These are phyloP conservation scores for Melikaiella ostensackeni DNA, from an alignment of 2,888 invertebrate genomes.

Conservation along the genomic window DNA sequence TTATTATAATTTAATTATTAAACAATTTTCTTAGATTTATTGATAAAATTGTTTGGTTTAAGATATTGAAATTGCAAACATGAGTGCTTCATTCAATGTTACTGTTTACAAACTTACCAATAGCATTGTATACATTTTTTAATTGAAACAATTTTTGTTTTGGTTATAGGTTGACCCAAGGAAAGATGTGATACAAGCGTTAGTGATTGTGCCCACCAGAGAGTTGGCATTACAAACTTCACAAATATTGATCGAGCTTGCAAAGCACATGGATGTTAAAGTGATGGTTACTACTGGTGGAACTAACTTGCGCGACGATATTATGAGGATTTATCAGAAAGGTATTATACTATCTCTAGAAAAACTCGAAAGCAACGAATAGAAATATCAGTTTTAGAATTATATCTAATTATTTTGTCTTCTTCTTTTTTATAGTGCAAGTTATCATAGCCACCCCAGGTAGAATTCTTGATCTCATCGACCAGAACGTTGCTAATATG, in stretches of 20 bases:
- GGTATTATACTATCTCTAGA: conserved; percentile 79
- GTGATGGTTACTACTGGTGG: conserved; percentile 99
- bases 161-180: conserved; percentile 84
- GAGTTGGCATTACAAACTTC: conserved; percentile 99
- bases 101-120: no score
- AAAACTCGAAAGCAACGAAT: not conserved
- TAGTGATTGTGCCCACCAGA: conserved; percentile 98
- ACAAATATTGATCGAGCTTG: conserved; percentile 99
- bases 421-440: conserved; percentile 84
- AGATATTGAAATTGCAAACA: not conserved
- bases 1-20: not conserved
- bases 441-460: conserved; percentile 99
- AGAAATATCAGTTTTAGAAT: not conserved
- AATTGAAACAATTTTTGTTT: conserved; percentile 18
- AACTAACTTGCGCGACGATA: conserved; percentile 98
- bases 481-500: conserved; percentile 96
- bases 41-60: no score
- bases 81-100: not conserved
- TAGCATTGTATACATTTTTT: not conserved
- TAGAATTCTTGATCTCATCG: conserved; percentile 99
- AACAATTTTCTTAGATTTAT: not conserved
- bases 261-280: conserved; percentile 97
- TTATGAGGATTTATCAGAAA: conserved; percentile 99
- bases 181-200: conserved; percentile 96
- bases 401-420: conserved; percentile 38